Base-by-base conservation (phyloP, 2,888 invertebrate genomes). In the Drosophila demipolita region DNA sequence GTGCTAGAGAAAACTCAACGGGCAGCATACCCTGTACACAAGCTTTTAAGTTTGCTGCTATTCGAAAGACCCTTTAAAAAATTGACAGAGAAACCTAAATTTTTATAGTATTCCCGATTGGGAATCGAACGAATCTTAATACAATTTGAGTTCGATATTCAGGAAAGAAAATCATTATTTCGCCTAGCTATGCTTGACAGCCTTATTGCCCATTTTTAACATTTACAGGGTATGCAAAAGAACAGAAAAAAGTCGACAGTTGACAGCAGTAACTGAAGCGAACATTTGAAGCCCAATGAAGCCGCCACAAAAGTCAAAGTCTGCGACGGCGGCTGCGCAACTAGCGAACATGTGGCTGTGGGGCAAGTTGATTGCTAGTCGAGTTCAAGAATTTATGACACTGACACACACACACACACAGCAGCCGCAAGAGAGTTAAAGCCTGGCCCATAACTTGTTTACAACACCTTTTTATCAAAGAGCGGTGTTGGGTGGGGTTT, bases 321-420 rank as follows among this genome's bases (percentile, higher is more conserved):
- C 70, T 17, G 38, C 70, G 71, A 53, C 17, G 35, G 55, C 66
- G 68, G 82, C 82, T 84, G 73, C 83, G 87, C 82, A 80, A 45
- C 82, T 17, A 55, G 36, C 53, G 20, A 54, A 53, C 33, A 33
- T 35, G 35, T 35, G 17, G 35, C 45, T 45, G 69, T 72, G 73
- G 61, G 74, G 65, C 83, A 86, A 73, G 74, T 73, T 62, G 66
- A 71, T 74, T 70, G 59, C 26, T 48, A 60, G 66, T 9, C 15
- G 57, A 68, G 61, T 57, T 53, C 42, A 70, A 68, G 75, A 85
- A 82, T 80, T 87, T 85, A 84, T 85, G 88, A 81, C 81, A 66
- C 62, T 33, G 62, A 66, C 65, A 74, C 54, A 65, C 38, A 65
- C 12, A 7, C 23, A 17, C 15, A 60, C 45, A 40, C 26, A 49